Base-by-base conservation (phyloP, 2,113 vertebrate species). In the Prolemur simus region DNA sequence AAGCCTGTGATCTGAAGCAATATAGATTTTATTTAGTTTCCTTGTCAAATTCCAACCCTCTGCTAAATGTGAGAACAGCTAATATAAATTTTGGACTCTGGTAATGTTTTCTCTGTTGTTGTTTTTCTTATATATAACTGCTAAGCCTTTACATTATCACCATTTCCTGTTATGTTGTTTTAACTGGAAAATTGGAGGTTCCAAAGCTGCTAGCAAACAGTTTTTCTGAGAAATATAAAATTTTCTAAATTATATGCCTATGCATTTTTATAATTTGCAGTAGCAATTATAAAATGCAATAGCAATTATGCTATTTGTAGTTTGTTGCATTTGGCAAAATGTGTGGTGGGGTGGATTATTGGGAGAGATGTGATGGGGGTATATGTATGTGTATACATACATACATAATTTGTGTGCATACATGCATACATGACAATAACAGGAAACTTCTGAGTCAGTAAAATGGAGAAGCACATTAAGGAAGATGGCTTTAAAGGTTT, bases 161-260 rank as follows among this genome's bases (percentile, higher is more conserved):
- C 56, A 15, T 68, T 42, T 84, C 18, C 58, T 94, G 8, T 69
- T 64, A 39, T 91, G 8, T 87, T 91, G 80, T 93, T 94, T 94
- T 91, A 96, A 90, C 77, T 91, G 82, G 29, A 9, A 95, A 60
- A 32, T 71, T 91, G 45, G 73, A 96, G 6, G 23, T 86, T 88
- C n/a, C 45, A 96, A 88, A 93, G n/a, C 66, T 86, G 66, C 37
- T 93, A 82, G 52, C 23, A 68, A 94, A 74, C 10, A 82, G 42
- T 71, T 84, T 88, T 92, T 77, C 37, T 96, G 66, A 93, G 63
- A 95, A 97, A 89, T 89, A 58, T 81, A 94, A 94, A 87, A 25
- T 87, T 91, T 96, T 93, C 87, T 88, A 86, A 88, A 80, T 91
- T 88, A 85, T 90, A 87, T 96, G 15, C 29, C 34, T 94, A 23